A percentile compares a stretch with the other conserved stretches of the same genome.
phyloP scores from a whole-genome alignment of 2,113 vertebrate species.

The Regulus satrapa region DNA sequence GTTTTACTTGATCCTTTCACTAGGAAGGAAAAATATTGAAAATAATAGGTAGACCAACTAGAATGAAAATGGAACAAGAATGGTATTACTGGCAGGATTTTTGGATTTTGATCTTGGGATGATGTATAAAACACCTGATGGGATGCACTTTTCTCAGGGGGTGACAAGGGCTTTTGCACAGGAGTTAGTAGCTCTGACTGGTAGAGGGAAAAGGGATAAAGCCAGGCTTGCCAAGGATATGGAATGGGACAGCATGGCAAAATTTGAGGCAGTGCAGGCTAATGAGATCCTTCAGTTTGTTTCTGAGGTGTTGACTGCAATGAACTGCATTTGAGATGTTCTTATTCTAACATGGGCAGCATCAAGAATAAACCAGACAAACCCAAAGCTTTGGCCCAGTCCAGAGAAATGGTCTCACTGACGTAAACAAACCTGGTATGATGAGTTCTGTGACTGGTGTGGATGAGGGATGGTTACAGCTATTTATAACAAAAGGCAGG shows the following conservation, averaged over 20 bases:
- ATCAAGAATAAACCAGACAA: background rate
- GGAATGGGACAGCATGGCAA: background rate
- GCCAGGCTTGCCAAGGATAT: background rate
- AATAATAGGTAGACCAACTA: background rate
- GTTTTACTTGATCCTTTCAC: background rate
- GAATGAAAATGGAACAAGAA: background rate
- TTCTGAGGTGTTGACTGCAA: background rate
- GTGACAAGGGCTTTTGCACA: background rate
- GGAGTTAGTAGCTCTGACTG: background rate
- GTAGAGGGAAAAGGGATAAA: background rate
- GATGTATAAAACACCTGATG: background rate
- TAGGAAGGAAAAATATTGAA: background rate
- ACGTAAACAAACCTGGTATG: background rate
- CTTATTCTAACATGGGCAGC: background rate
- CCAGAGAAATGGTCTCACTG: no score
- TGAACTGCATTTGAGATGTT: background rate
- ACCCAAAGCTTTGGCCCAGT: background rate
- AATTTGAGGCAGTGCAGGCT: background rate
- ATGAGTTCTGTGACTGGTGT: fast-evolving
- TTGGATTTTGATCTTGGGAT: background rate
- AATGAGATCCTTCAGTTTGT: background rate
- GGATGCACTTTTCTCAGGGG: background rate
- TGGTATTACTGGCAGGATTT: background rate
- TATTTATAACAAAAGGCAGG: background rate
- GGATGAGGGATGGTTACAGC: background rate